Conservation (phyloP, 2,888 invertebrate genomes). For the Himalopsyche tibetana region DNA sequence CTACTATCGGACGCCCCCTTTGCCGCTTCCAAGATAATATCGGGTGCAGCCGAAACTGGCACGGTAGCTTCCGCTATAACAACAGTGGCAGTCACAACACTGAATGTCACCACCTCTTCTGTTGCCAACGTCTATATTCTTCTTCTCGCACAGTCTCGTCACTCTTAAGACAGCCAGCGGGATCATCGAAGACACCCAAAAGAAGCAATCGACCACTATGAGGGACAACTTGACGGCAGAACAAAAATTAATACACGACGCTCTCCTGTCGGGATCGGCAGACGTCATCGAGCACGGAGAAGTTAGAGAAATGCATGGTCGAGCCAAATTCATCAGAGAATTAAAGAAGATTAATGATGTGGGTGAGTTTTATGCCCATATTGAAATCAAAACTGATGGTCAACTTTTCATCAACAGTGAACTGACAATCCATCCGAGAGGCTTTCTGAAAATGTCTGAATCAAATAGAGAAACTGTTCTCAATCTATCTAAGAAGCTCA, state of each 20-base stretch:
- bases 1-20: no score
- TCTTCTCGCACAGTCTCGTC: constrained; percentile 16
- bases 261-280: not conserved
- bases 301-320: not conserved
- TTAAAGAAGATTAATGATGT: not conserved
- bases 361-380: not conserved
- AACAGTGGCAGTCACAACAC: not conserved
- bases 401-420: constrained; percentile 13
- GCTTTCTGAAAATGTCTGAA: not conserved
- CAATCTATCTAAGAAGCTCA: not conserved
- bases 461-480: not conserved
- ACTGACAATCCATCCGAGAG: constrained; percentile 11
- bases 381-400: constrained; percentile 3
- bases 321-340: constrained; percentile 17
- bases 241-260: not conserved
- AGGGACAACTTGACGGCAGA: not conserved
- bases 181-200: not conserved
- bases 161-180: not conserved
- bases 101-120: constrained; percentile 6
- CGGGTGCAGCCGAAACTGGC: not conserved
- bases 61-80: not conserved
- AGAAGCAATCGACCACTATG: not conserved
- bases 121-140: constrained; percentile 11
- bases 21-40: no score
- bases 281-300: not conserved